Percentiles rank a stretch among this genome's conserved stretches.
Evolutionary conservation across 2,888 invertebrate species (phyloP).

Genomic region (Patella ulyssiponensis): DNA sequence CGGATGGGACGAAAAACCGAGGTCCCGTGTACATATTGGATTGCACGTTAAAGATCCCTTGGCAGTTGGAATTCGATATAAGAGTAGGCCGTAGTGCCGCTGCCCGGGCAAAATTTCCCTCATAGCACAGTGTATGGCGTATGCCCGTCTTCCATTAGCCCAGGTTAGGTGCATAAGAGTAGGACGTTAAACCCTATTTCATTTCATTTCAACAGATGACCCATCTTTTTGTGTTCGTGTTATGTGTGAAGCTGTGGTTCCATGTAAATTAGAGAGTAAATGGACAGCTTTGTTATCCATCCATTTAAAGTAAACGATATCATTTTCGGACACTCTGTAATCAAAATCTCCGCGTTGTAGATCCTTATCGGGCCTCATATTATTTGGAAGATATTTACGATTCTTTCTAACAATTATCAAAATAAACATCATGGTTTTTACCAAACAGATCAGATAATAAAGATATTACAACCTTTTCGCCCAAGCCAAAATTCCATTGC

Average conservation of each 20-base stretch:
- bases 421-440: slow-evolving; percentile 16
- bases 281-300: slow-evolving; percentile 26
- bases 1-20: no score
- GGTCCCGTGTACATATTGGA: no score
- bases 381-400: slow-evolving; percentile 24
- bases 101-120: no score
- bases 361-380: slow-evolving; percentile 16
- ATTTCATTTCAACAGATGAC: no score
- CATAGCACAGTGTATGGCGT: no score
- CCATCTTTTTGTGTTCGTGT: slow-evolving; percentile 21
- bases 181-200: no score
- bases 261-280: slow-evolving; percentile 19
- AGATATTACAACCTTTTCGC: slow-evolving; percentile 30
- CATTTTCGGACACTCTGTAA: slow-evolving; percentile 15
- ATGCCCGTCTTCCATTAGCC: no score
- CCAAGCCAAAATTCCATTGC: slow-evolving; percentile 15
- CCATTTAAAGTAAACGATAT: slow-evolving; percentile 26
- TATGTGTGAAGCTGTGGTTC: slow-evolving; percentile 5
- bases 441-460: slow-evolving; percentile 12
- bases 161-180: no score
- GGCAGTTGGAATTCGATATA: no score
- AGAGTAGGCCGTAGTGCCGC: no score
- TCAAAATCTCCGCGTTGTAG: slow-evolving; percentile 18
- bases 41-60: no score
- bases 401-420: slow-evolving; percentile 31